A percentile compares a stretch with the other conserved stretches of the same genome.
phyloP scores from a whole-genome alignment of 2,888 invertebrate species.

The Trichogramma dendrolimi region DNA sequence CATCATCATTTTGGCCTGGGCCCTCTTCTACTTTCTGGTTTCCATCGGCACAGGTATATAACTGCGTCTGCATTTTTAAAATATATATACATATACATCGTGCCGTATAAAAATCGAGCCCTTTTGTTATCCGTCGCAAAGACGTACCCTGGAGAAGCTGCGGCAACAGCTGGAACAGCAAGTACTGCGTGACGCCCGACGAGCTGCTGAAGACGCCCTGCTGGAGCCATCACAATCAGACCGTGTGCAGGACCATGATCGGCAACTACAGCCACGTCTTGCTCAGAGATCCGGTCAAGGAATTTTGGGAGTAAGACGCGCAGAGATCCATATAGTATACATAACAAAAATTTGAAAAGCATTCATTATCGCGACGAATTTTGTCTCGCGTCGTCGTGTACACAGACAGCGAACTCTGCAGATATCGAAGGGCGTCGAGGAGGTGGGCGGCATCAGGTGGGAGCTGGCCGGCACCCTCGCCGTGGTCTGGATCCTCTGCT shows the following conservation, averaged over 20 bases:
- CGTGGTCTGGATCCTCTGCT: conserved; percentile 92
- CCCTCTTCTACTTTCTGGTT: conserved; percentile 93
- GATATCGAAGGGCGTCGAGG: conserved; percentile 86
- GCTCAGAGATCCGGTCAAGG: conserved; percentile 89
- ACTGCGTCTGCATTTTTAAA: not conserved
- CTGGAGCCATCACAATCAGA: conserved; percentile 59
- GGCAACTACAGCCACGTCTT: conserved; percentile 67
- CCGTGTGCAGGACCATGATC: conserved; percentile 61
- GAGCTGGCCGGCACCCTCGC: conserved; percentile 88
- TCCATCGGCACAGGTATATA: conserved; percentile 72
- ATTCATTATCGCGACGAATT: not conserved
- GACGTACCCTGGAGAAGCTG: conserved; percentile 93
- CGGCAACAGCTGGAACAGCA: conserved; percentile 91
- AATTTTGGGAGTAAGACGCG: conserved; percentile 93
- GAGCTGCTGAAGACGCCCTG: conserved; percentile 69
- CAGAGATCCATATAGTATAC: not conserved
- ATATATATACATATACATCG: conserved; percentile 1
- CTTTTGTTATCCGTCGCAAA: conserved; percentile 39
- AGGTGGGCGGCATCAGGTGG: conserved; percentile 86
- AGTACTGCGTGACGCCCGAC: conserved; percentile 83
- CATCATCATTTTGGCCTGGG: conserved; percentile 97
- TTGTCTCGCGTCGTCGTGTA: not conserved
- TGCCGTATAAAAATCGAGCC: not conserved
- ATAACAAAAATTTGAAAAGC: not conserved
- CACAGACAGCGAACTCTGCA: conserved; percentile 84